A percentile compares a stretch with the other conserved stretches of the same genome.
Conservation (phyloP, 2,888 invertebrate species). For the Archaeoteleia sp. region DNA sequence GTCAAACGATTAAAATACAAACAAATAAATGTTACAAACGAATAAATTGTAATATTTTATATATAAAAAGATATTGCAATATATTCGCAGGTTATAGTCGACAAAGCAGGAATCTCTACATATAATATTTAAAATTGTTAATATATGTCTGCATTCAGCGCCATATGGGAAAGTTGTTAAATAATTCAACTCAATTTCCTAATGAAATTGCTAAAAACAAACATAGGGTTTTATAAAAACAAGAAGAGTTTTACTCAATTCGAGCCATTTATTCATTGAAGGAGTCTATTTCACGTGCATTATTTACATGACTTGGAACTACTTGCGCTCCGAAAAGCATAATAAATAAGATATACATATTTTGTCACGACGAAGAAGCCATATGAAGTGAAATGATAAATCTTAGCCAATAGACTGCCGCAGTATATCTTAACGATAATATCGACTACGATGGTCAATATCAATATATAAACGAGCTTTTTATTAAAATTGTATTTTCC, state of each 20-base stretch:
- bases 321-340: slow-evolving; percentile 36
- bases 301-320: slow-evolving; percentile 50
- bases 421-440: slow-evolving; percentile 1
- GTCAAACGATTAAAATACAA: too few relatives aligned
- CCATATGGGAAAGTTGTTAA: too few relatives aligned
- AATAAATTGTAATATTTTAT: too few relatives aligned
- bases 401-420: slow-evolving; percentile 2
- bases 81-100: too few relatives aligned
- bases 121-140: too few relatives aligned
- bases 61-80: too few relatives aligned
- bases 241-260: slow-evolving; percentile 12
- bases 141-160: too few relatives aligned
- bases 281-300: slow-evolving; percentile 32
- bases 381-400: slow-evolving; percentile 13
- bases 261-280: slow-evolving; percentile 36
- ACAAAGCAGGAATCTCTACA: too few relatives aligned
- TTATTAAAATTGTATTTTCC: too few relatives aligned
- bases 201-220: too few relatives aligned
- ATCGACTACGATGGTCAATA: neutral
- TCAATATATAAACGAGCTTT: neutral
- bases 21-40: too few relatives aligned
- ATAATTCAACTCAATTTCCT: too few relatives aligned
- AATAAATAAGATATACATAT: slow-evolving; percentile 33
- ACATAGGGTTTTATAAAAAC: neutral
- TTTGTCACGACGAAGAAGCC: slow-evolving; percentile 2